phyloP scores from a whole-genome alignment of 2,888 invertebrate genomes.

The Melangyna quadrimaculata region DNA sequence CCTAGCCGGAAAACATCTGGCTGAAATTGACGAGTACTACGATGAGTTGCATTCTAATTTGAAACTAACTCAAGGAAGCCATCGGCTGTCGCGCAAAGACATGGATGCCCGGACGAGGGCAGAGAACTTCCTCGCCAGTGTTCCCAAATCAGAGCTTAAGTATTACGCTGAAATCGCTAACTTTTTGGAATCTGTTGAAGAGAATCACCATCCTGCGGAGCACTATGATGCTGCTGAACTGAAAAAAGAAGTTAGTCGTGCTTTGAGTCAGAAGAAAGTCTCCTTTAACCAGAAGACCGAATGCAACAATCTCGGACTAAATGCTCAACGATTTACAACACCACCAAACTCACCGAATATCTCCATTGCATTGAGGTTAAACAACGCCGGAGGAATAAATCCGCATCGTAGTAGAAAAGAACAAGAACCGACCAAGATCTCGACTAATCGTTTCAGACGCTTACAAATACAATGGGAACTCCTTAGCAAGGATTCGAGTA shows the following conservation, averaged over 20 bases:
- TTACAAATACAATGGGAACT: constrained; percentile 81
- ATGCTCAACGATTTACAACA: constrained; percentile 82
- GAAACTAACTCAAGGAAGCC: constrained; percentile 73
- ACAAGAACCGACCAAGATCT: constrained; percentile 79
- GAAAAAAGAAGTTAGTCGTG: constrained; percentile 81
- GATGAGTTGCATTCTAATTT: constrained; percentile 76
- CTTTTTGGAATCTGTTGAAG: constrained; percentile 79
- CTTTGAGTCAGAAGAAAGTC: constrained; percentile 80
- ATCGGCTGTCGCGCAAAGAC: constrained; percentile 79
- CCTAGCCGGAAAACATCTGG: constrained; percentile 72
- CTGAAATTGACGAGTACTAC: constrained; percentile 77
- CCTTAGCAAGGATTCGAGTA: constrained; percentile 80
- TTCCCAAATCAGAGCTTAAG: constrained; percentile 81
- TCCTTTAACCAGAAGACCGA: constrained; percentile 78
- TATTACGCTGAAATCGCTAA: constrained; percentile 81
- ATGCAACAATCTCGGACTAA: constrained; percentile 54
- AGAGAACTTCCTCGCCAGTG: constrained; percentile 79
- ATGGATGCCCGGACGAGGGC: constrained; percentile 80
- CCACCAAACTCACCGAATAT: constrained; percentile 90
- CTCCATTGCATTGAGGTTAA: constrained; percentile 81
- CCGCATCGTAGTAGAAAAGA: constrained; percentile 73
- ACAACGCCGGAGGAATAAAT: constrained; percentile 65
- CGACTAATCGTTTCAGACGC: constrained; percentile 81
- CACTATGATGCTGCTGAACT: constrained; percentile 80
- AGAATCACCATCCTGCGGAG: constrained; percentile 75